Evolutionary conservation across 2,113 vertebrate species (phyloP).

Genomic region (Charina bottae): DNA sequence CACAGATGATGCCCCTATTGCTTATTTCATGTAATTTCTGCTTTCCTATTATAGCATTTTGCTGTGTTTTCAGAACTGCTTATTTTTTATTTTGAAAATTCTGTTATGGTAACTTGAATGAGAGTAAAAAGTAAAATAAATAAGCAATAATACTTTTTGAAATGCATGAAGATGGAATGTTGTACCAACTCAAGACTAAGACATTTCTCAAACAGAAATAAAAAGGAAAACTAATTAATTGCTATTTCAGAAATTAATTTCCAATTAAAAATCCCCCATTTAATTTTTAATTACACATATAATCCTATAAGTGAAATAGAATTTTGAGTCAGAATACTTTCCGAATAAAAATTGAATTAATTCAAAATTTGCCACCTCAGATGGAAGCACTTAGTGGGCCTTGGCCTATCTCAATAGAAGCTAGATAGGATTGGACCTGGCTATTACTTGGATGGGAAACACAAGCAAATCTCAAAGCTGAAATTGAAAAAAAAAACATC

Average conservation of each 20-base stretch:
- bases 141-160: neutral
- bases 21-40: neutral
- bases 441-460: neutral
- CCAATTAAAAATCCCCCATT: neutral
- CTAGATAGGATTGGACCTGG: neutral
- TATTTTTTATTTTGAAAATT: neutral
- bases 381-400: neutral
- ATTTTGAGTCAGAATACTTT: neutral
- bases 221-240: neutral
- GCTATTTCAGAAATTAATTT: neutral
- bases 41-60: neutral
- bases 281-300: neutral
- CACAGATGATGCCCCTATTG: neutral
- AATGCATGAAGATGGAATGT: neutral
- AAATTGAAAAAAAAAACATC: too few relatives aligned
- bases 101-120: neutral
- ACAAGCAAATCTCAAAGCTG: too few relatives aligned
- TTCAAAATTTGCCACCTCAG: neutral
- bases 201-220: neutral
- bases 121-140: neutral
- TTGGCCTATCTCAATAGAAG: neutral
- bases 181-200: neutral
- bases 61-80: neutral
- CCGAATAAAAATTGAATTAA: neutral
- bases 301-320: neutral